phyloP scores from a whole-genome alignment of 2,113 vertebrate genomes.

The Pollimyrus isidori region DNA sequence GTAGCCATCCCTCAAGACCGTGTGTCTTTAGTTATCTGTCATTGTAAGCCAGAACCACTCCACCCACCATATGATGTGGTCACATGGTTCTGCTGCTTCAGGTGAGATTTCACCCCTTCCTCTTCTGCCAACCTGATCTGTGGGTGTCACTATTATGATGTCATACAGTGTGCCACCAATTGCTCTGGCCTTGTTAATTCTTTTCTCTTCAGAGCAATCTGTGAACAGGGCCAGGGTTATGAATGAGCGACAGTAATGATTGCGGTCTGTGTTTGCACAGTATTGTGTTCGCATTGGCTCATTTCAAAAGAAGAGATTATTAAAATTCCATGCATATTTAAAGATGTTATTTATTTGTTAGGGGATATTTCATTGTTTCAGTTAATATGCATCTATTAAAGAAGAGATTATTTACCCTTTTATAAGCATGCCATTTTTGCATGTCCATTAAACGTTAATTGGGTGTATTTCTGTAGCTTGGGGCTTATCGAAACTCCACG shows the following conservation, averaged over 20 bases:
- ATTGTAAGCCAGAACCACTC: constrained; percentile 9
- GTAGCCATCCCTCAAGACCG: constrained; percentile 35
- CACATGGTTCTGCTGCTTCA: background rate
- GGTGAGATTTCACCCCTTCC: background rate
- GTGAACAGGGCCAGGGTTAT: background rate
- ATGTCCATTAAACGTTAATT: background rate
- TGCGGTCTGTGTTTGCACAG: background rate
- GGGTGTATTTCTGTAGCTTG: background rate
- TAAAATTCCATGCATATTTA: background rate
- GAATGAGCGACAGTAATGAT: background rate
- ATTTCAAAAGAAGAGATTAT: background rate
- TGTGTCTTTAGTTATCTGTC: constrained; percentile 52
- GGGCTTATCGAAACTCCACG: background rate
- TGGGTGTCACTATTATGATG: background rate
- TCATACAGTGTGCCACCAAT: background rate
- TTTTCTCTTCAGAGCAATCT: background rate
- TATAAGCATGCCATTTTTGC: background rate
- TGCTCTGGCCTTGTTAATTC: background rate
- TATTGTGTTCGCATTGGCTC: background rate
- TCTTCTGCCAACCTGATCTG: background rate
- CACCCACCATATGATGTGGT: background rate
- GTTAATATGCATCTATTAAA: background rate
- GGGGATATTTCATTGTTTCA: background rate
- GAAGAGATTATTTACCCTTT: background rate
- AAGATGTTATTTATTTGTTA: constrained; percentile 1